Evolutionary conservation across 2,888 invertebrate species (phyloP).

Genomic region (Labia minor): DNA sequence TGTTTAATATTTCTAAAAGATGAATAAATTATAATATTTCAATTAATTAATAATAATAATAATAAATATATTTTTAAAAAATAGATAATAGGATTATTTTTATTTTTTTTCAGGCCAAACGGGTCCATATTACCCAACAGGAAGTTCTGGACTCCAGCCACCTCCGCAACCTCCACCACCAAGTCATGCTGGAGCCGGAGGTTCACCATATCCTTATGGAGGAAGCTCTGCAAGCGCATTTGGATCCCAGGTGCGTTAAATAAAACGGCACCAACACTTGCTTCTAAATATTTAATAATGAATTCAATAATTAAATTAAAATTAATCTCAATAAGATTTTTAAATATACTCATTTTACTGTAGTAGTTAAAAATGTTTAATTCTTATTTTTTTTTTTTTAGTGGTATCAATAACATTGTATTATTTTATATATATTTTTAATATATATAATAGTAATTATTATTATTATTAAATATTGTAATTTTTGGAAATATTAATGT

Average conservation of each 20-base stretch:
- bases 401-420: not conserved
- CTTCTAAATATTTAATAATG: not conserved
- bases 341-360: no score
- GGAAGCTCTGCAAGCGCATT: not conserved
- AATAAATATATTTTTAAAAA: no score
- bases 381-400: not conserved
- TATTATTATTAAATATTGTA: not conserved
- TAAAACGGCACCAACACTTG: not conserved
- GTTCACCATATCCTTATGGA: not conserved
- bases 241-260: constrained; percentile 6
- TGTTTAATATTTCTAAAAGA: no score
- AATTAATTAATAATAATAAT: no score
- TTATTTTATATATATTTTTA: not conserved
- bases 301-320: not conserved
- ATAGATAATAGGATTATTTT: no score
- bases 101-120: constrained; percentile 40
- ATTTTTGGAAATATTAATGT: constrained; percentile 8
- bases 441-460: not conserved
- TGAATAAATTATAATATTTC: no score
- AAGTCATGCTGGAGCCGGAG: not conserved
- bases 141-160: constrained; percentile 37
- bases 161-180: constrained; percentile 37
- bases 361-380: no score
- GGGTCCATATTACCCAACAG: constrained; percentile 40
- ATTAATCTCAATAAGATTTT: no score